A percentile compares a stretch with the other conserved stretches of the same genome.
phyloP scores from a whole-genome alignment of 1,140 invertebrate genomes.

The Brachystomella parvula region DNA sequence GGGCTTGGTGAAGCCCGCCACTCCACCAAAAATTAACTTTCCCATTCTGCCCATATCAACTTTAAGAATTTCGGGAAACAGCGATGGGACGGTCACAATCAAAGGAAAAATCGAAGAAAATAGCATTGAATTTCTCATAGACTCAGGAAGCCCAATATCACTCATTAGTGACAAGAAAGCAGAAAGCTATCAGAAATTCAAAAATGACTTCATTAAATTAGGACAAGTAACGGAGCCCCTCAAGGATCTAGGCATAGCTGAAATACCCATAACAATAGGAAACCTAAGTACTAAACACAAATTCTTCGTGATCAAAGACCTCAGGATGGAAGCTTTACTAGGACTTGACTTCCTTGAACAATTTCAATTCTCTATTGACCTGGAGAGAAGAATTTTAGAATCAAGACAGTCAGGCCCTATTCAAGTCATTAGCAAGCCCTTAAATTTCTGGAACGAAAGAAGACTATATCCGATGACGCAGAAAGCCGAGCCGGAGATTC shows the following conservation, averaged over 20 bases:
- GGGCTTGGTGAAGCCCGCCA: not conserved
- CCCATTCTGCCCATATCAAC: not conserved
- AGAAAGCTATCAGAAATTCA: not conserved
- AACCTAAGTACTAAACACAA: not conserved
- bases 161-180: not conserved
- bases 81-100: not conserved
- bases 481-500: not conserved
- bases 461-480: not conserved
- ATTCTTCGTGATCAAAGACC: not conserved
- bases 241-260: not conserved
- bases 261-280: not conserved
- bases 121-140: not conserved
- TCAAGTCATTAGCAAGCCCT: not conserved
- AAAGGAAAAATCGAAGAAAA: not conserved
- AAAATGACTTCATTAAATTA: not conserved
- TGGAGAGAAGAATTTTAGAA: not conserved
- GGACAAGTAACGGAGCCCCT: not conserved
- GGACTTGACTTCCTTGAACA: not conserved
- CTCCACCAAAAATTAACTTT: not conserved
- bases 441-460: not conserved
- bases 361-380: not conserved
- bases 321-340: not conserved
- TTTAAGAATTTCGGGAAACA: not conserved
- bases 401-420: not conserved
- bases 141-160: not conserved